Evolutionary conservation across 2,113 vertebrate species (phyloP).

Genomic region (Elanoides forficatus): DNA sequence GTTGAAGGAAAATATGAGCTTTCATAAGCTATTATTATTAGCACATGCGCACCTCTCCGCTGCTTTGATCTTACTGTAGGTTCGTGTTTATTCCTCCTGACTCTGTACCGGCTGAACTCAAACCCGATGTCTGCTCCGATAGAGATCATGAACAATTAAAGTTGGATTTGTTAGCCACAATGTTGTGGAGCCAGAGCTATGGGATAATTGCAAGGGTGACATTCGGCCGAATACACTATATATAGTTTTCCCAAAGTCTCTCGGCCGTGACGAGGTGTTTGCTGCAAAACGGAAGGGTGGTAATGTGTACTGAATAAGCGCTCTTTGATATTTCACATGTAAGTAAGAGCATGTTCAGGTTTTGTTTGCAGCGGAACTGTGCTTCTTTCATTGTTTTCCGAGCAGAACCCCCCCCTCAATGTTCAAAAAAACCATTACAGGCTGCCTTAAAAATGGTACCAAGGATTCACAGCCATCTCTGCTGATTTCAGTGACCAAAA

Average conservation of each 20-base stretch:
- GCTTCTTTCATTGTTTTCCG: constrained; percentile 44
- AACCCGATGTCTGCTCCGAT: constrained; percentile 4
- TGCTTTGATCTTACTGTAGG: constrained; percentile 66
- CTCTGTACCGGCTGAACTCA: not conserved
- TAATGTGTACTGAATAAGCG: not conserved
- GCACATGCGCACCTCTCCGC: constrained; percentile 51
- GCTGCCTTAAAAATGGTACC: not conserved
- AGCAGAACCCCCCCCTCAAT: no score
- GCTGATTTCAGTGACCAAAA: not conserved
- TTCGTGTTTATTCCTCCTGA: constrained; percentile 56
- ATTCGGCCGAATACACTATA: not conserved
- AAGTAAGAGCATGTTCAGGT: not conserved
- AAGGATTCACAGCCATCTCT: not conserved
- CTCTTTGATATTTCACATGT: constrained; percentile 55
- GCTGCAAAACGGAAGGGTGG: constrained; percentile 64
- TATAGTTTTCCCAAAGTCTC: constrained; percentile 47
- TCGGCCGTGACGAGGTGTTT: constrained; percentile 52
- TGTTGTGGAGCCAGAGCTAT: not conserved
- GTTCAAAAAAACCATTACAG: not conserved
- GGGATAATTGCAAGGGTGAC: not conserved
- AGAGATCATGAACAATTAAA: constrained; percentile 39
- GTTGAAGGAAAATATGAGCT: constrained; percentile 74
- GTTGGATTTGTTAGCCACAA: constrained; percentile 38
- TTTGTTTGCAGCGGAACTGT: constrained; percentile 36
- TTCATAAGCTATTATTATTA: constrained; percentile 70